Evolutionary conservation across 2,888 invertebrate species (phyloP), one percentile per base, ranked within the genome.

Genomic region (Stictocephala bisonia): DNA sequence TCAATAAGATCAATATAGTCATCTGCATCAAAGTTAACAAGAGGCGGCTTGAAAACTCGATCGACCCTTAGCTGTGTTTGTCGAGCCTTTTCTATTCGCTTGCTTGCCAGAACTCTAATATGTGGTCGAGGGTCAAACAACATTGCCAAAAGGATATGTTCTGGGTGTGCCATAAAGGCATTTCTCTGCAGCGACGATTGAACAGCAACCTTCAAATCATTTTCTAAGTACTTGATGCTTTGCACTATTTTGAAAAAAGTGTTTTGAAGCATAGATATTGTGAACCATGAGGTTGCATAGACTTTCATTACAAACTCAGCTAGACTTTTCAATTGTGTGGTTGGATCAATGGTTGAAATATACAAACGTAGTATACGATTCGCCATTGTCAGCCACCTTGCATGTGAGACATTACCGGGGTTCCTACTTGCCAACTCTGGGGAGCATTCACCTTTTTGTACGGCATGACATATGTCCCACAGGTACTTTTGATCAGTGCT

Each of bases 1-100:
- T 53, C 53, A 53, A 53, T 53, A 11, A 53, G 7, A 53, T 53
- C 53, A 11, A 53, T 53, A n/a, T 53, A 53, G 20, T 53, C 24
- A 11, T 13, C 18, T n/a, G 24, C 53, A 22, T 53, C 53, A 53
- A 53, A 53, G 20, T 53, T 53, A 18, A 53, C 24, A 9, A 18
- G 53, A 24, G 53, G 53, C 9, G 53, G 53, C 20, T 53, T 53
- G 24, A 53, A 53, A 20, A 53, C 11, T 22, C 53, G 11, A 11
- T n/a, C 3, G 7, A 7, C 24, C 4, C 20, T 26, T 22, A 20
- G 7, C 13, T 53, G 6, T 6, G 53, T 53, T 53, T 11, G 13
- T n/a, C 53, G 53, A 53, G 53, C 53, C 13, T 53, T 22, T 18
- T 53, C 18, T 6, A 53, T 53, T 53, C 53, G 11, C 27, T 53